Percentiles rank a stretch among this genome's conserved stretches.
phyloP scores from a whole-genome alignment of 2,797 vertebrate genomes.

The Leptodactylus fallax region DNA sequence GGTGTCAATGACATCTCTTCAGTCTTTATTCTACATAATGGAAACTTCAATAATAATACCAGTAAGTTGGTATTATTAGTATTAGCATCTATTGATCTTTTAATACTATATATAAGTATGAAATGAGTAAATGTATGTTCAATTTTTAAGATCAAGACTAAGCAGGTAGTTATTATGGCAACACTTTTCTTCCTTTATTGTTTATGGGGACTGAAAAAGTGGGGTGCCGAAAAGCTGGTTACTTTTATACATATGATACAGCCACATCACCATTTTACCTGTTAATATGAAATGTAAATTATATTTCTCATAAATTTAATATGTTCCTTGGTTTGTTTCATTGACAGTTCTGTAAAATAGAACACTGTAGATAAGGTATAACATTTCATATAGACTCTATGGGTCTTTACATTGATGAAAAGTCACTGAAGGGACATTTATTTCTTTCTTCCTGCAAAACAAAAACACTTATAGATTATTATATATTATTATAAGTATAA shows the following conservation, averaged over 20 bases:
- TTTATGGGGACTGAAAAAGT: background rate
- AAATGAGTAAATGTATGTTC: background rate
- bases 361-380: conserved; percentile 1
- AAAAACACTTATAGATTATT: conserved; percentile 23
- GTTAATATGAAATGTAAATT: background rate
- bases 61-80: too few relatives aligned
- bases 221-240: background rate
- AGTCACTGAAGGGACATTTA: conserved; percentile 48
- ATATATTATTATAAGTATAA: too few relatives aligned
- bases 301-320: background rate
- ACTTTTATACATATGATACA: too few relatives aligned
- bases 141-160: background rate
- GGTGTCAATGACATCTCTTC: background rate
- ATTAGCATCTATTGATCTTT: background rate
- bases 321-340: background rate
- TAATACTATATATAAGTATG: background rate
- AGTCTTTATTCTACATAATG: background rate
- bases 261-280: too few relatives aligned
- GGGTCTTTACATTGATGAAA: conserved; percentile 34
- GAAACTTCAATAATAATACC: background rate
- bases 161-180: background rate
- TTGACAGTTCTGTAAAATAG: conserved; percentile 6
- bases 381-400: background rate
- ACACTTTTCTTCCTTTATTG: background rate
- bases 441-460: conserved; percentile 52